These are phyloP conservation scores for Sphaerophoria rueppellii DNA, from an alignment of 2,888 invertebrate species.

Conservation along the genomic window DNA sequence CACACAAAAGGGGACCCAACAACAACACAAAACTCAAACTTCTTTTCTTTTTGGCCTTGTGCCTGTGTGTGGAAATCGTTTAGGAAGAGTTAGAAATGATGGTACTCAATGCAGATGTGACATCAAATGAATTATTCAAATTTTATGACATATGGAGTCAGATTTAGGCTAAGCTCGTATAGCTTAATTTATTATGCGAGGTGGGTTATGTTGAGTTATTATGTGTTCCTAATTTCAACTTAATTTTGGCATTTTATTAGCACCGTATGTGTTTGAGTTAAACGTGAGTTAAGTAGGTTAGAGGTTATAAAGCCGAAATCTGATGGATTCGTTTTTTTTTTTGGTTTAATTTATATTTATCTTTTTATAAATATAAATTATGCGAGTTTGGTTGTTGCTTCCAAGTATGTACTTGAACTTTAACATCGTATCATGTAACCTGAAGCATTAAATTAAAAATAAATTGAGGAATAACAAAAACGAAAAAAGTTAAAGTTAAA, in stretches of 20 bases:
- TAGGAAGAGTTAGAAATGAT: neutral
- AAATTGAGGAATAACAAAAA: too few species aligned
- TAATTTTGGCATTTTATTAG: neutral
- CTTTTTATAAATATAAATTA: too few species aligned
- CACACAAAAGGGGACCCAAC: neutral
- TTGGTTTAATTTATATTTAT: neutral
- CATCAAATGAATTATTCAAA: constrained; percentile 44
- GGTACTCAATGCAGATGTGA: constrained; percentile 33
- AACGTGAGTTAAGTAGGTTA: neutral
- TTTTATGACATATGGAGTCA: constrained; percentile 32
- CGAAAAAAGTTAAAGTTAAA: too few species aligned
- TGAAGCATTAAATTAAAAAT: too few species aligned
- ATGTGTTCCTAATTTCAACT: neutral
- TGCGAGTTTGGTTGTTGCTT: too few species aligned
- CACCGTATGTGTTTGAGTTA: neutral
- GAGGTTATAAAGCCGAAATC: neutral
- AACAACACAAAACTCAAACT: constrained; percentile 1
- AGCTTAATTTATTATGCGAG: constrained; percentile 12
- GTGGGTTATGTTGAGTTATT: constrained; percentile 3
- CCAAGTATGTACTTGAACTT: too few species aligned
- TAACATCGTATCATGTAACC: too few species aligned
- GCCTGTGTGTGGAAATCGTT: constrained; percentile 3
- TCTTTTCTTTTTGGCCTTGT: constrained; percentile 9
- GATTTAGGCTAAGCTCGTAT: neutral
- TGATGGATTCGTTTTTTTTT: neutral